Conservation (phyloP, 2,797 vertebrate species). For the Ctenochaetus hawaiiensis region DNA sequence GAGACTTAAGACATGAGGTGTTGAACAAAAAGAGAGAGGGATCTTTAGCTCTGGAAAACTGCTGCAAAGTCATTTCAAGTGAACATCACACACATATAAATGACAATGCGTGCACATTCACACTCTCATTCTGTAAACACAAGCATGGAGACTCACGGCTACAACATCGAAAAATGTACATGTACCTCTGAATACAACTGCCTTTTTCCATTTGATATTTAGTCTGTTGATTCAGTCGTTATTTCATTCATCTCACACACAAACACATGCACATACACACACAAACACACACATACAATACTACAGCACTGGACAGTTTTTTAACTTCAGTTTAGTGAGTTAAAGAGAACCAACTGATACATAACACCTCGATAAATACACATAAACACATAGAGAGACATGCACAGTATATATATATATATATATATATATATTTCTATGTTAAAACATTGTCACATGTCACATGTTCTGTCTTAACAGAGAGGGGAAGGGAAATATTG, state of each 20-base stretch:
- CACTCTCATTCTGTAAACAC: background rate
- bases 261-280: background rate
- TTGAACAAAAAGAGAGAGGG: background rate
- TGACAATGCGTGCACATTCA: background rate
- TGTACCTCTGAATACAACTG: background rate
- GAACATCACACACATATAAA: constrained; percentile 3
- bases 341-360: background rate
- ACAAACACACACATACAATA: background rate
- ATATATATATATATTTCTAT: background rate
- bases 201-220: background rate
- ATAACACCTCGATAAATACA: background rate
- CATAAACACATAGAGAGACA: background rate
- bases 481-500: background rate
- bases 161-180: constrained; percentile 2
- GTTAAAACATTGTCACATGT: background rate
- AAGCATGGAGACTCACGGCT: background rate
- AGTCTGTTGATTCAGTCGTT: background rate
- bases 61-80: background rate
- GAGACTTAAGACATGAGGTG: background rate
- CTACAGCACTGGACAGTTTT: background rate
- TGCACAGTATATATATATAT: background rate
- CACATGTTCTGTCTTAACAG: background rate
- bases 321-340: background rate
- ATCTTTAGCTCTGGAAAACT: background rate
- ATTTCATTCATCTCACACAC: background rate